Evolutionary conservation across 2,797 vertebrate genomes (phyloP).

Genomic region (Buceros bicornis): DNA sequence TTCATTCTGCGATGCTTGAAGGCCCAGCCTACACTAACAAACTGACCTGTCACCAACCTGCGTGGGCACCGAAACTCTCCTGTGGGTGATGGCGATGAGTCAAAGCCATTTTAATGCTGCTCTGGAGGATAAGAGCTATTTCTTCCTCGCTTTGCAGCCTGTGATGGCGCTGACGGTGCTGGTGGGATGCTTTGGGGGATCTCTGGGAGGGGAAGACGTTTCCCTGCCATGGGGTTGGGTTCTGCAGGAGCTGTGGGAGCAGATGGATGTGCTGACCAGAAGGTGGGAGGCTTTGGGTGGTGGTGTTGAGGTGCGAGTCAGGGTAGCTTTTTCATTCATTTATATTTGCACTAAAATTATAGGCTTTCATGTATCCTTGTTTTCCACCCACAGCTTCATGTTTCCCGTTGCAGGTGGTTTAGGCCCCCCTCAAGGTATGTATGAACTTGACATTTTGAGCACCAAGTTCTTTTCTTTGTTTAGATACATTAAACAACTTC

Average conservation of each 20-base stretch:
- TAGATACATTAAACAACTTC: neutral
- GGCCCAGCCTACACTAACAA: neutral
- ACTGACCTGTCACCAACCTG: conserved; percentile 5
- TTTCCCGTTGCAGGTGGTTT: conserved; percentile 92
- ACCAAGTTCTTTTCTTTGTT: neutral
- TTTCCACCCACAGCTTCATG: conserved; percentile 88
- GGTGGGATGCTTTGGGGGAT: neutral
- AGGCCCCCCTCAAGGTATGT: conserved; percentile 93
- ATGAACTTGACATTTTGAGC: neutral
- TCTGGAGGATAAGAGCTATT: neutral
- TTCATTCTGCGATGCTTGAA: neutral
- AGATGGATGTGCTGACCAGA: neutral
- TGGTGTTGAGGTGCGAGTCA: accelerated
- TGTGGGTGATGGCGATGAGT: conserved; percentile 20
- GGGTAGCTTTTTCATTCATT: neutral
- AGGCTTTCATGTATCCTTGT: neutral
- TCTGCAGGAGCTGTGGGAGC: neutral
- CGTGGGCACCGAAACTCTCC: neutral
- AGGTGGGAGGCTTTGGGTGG: neutral
- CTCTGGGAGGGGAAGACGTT: neutral
- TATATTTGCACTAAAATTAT: neutral
- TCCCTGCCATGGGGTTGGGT: accelerated
- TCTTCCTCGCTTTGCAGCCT: neutral
- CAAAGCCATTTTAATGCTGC: neutral
- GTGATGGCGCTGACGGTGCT: accelerated